A percentile compares a stretch with the other conserved stretches of the same genome.
These are phyloP conservation scores for Heterotis niloticus DNA, from an alignment of 2,113 vertebrate genomes.

Conservation along the genomic window DNA sequence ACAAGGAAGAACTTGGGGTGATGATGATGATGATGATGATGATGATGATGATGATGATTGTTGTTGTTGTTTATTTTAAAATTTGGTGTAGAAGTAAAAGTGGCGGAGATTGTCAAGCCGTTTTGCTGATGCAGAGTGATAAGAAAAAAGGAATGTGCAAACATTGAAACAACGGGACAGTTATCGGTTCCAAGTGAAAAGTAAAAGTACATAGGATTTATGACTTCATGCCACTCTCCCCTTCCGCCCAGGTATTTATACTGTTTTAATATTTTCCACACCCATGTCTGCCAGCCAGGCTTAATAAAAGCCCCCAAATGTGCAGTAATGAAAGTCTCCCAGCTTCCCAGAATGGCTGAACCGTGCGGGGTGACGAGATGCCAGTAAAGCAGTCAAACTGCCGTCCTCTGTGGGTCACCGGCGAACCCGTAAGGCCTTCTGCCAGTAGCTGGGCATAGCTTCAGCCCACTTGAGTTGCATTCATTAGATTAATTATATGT, in stretches of 20 bases:
- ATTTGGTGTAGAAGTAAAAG: too few relatives aligned
- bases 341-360: background rate
- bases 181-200: too few relatives aligned
- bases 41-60: too few relatives aligned
- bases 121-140: too few relatives aligned
- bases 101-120: too few relatives aligned
- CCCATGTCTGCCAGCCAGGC: slow-evolving; percentile 16
- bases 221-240: slow-evolving; percentile 22
- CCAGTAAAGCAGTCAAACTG: slow-evolving; percentile 31
- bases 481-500: slow-evolving; percentile 1
- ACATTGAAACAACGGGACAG: too few relatives aligned
- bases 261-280: background rate
- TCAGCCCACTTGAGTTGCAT: background rate
- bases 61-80: too few relatives aligned
- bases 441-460: background rate
- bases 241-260: slow-evolving; percentile 11
- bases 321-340: slow-evolving; percentile 1
- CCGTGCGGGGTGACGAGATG: slow-evolving; percentile 22
- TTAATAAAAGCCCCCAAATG: slow-evolving; percentile 35
- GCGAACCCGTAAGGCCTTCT: slow-evolving; percentile 11
- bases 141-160: too few relatives aligned
- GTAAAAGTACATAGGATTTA: too few relatives aligned
- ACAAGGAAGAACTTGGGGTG: background rate
- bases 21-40: too few relatives aligned
- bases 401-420: slow-evolving; percentile 34